Conservation (phyloP, 2,797 vertebrate genomes). For the Numenius phaeopus region DNA sequence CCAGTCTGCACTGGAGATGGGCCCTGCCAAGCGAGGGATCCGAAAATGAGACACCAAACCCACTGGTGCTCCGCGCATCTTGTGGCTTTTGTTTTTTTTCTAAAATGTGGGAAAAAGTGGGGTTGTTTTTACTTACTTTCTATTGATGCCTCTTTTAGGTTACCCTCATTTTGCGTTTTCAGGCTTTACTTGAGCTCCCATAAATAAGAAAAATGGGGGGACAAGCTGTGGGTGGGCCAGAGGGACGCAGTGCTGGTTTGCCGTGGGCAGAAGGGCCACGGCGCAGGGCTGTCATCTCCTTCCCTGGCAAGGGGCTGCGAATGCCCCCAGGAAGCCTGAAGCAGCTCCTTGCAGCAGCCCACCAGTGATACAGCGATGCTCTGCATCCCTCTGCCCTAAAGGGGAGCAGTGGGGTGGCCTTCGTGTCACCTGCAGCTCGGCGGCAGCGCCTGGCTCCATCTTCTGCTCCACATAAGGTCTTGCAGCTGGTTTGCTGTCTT, state of each 20-base stretch:
- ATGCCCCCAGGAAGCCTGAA: not conserved
- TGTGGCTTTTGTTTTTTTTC: not conserved
- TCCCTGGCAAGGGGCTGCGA: not conserved
- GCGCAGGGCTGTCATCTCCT: not conserved
- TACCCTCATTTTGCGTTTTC: not conserved
- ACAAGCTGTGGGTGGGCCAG: accelerated
- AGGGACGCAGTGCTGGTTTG: accelerated
- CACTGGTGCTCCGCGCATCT: accelerated
- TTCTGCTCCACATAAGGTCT: not conserved
- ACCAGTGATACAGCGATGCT: not conserved
- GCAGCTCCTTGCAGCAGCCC: not conserved
- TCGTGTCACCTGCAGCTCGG: not conserved
- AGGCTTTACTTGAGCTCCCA: not conserved
- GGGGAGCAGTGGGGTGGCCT: not conserved
- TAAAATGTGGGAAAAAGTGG: too few species aligned
- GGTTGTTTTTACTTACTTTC: not conserved
- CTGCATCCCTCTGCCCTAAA: accelerated
- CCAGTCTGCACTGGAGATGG: not conserved
- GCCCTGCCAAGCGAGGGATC: not conserved
- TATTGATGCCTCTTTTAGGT: not conserved
- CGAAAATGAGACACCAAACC: not conserved
- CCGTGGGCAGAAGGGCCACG: not conserved
- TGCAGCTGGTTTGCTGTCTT: not conserved
- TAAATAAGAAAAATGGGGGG: not conserved
- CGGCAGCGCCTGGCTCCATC: not conserved